phyloP scores from a whole-genome alignment of 2,797 vertebrate genomes.

The Podarcis siculus region DNA sequence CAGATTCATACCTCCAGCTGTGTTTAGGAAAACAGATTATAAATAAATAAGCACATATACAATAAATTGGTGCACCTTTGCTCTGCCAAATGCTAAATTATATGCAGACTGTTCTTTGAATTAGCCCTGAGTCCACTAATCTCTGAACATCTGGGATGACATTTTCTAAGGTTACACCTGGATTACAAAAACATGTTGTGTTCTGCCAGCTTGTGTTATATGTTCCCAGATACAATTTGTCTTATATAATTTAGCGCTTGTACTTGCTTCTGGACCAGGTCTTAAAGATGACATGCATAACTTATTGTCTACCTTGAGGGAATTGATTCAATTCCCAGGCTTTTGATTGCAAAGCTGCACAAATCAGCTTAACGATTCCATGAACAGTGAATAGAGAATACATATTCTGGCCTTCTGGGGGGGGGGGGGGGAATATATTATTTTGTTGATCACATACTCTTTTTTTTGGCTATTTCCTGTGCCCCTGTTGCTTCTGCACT shows the following conservation, averaged over 20 bases:
- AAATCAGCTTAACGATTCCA: background rate
- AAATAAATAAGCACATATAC: background rate
- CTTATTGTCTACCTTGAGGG: background rate
- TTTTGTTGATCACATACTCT: background rate
- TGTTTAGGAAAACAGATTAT: background rate
- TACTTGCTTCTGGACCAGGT: background rate
- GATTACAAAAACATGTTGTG: background rate
- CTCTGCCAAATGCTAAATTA: background rate
- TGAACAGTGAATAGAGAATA: background rate
- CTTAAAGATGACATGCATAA: background rate
- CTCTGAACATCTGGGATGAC: background rate
- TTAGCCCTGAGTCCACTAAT: conserved; percentile 1
- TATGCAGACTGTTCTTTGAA: background rate
- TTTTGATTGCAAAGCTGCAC: background rate
- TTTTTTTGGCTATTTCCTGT: background rate
- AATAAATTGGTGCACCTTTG: background rate
- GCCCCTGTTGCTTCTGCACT: background rate
- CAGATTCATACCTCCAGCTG: background rate
- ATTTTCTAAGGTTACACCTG: conserved; percentile 4
- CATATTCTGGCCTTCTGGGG: background rate
- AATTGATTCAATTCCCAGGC: background rate
- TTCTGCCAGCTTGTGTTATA: background rate
- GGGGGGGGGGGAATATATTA: no score
- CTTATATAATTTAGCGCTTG: background rate
- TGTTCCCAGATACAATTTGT: background rate